Base-by-base conservation (phyloP, 37 sponge, comb jelly and placozoan species). In the Corticium candelabrum region DNA sequence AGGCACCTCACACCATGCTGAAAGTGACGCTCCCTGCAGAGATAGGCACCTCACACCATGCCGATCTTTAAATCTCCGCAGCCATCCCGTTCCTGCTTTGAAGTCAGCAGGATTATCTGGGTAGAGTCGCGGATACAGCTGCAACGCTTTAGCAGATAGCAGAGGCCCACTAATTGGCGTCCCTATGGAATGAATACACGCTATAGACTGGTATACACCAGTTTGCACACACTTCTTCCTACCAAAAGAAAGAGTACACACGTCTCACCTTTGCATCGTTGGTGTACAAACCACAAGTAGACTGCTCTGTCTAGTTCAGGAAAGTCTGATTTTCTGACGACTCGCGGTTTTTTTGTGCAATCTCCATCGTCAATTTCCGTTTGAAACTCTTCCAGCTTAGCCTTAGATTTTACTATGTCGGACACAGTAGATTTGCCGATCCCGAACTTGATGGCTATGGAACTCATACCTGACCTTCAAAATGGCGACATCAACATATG, bases 1-100 rank as follows among this genome's bases (percentile, higher is more conserved):
- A 15, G 40, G 27, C 71, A 11, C 37, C 41, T 37, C n/a, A 83
- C 78, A 3, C 84, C 84, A 80, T 74, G 80, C 7, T 36, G 74
- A 5, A 30, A 35, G 34, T n/a, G n/a, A n/a, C n/a, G n/a, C n/a
- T n/a, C n/a, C n/a, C n/a, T n/a, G n/a, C n/a, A n/a, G n/a, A n/a
- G n/a, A n/a, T n/a, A n/a, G n/a, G n/a, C n/a, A n/a, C n/a, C n/a
- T n/a, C n/a, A n/a, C n/a, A n/a, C n/a, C n/a, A n/a, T n/a, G n/a
- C n/a, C n/a, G n/a, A n/a, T n/a, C n/a, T n/a, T n/a, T n/a, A n/a
- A n/a, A n/a, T n/a, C n/a, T 5, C 56, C 11, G 4, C 11, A 43
- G 56, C 56, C 56, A 43, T 43, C 56, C 56, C 11, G 56, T n/a
- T n/a, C n/a, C n/a, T n/a, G n/a, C n/a, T 1, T 38, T 69, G 84